A percentile compares a stretch with the other conserved stretches of the same genome.
phyloP scores from a whole-genome alignment of 1,140 invertebrate species.

The Drosophila elegans region DNA sequence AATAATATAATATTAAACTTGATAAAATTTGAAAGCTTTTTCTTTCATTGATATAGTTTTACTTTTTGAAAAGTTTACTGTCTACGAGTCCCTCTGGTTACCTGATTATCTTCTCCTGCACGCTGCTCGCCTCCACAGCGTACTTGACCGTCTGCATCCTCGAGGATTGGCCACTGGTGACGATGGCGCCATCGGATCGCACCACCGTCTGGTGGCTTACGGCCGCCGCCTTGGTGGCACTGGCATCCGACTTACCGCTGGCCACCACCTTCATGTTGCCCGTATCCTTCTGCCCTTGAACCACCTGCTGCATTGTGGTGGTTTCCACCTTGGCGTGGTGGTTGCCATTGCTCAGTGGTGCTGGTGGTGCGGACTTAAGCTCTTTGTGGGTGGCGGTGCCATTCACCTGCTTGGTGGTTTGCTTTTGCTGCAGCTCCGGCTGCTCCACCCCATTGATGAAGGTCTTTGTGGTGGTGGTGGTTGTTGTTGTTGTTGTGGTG shows the following conservation, averaged over 20 bases:
- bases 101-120: slow-evolving; percentile 80
- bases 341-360: slow-evolving; percentile 31
- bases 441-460: slow-evolving; percentile 39
- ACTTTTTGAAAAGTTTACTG: background rate
- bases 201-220: slow-evolving; percentile 51
- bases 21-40: background rate
- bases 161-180: slow-evolving; percentile 59
- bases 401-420: slow-evolving; percentile 37
- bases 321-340: slow-evolving; percentile 17
- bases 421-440: slow-evolving; percentile 6
- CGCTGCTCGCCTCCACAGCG: slow-evolving; percentile 76
- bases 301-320: slow-evolving; percentile 30
- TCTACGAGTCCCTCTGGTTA: slow-evolving; percentile 30
- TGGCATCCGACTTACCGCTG: slow-evolving; percentile 63
- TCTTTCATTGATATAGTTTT: background rate
- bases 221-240: slow-evolving; percentile 45
- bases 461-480: slow-evolving; percentile 39
- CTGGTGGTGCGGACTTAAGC: slow-evolving; percentile 15
- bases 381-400: slow-evolving; percentile 36
- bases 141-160: slow-evolving; percentile 68
- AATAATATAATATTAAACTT: too few relatives aligned
- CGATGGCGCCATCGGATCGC: slow-evolving; percentile 63
- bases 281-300: slow-evolving; percentile 38
- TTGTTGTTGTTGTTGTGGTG: slow-evolving; percentile 21
- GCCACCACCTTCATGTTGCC: slow-evolving; percentile 47